Conservation (phyloP, 1,140 invertebrate genomes). For the Drosophila bocqueti region DNA sequence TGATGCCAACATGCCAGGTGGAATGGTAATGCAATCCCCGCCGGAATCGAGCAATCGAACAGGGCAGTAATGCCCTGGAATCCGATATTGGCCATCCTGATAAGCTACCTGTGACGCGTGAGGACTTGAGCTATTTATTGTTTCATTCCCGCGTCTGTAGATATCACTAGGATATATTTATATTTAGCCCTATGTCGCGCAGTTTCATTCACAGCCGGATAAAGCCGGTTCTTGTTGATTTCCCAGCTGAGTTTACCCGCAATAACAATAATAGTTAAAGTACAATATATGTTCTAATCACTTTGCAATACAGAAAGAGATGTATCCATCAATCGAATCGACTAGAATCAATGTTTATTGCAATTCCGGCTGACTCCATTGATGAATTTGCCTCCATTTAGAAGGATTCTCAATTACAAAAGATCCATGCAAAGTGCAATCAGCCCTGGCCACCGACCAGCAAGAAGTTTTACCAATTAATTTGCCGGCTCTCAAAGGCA, state of each 20-base stretch:
- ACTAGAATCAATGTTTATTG: conserved; percentile 4
- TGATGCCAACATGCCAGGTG: conserved; percentile 49
- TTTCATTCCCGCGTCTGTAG: conserved; percentile 25
- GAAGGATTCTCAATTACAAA: conserved; percentile 25
- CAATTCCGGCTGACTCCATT: not conserved
- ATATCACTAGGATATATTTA: conserved; percentile 29
- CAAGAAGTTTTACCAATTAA: conserved; percentile 31
- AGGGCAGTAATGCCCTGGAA: conserved; percentile 36
- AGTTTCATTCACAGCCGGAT: conserved; percentile 15
- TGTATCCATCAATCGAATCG: not conserved
- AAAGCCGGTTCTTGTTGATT: conserved; percentile 6
- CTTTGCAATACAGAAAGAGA: not conserved
- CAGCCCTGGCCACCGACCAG: not conserved
- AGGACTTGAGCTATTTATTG: conserved; percentile 57
- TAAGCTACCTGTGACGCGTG: conserved; percentile 45
- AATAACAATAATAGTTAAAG: not conserved
- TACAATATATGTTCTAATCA: not conserved
- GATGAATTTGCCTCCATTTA: conserved; percentile 29
- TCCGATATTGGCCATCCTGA: conserved; percentile 53
- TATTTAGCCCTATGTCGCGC: conserved; percentile 23
- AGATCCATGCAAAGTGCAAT: conserved; percentile 10
- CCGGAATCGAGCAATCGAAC: conserved; percentile 23
- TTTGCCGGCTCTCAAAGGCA: conserved; percentile 22
- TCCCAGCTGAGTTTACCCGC: not conserved
- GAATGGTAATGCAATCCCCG: conserved; percentile 31